phyloP scores from a whole-genome alignment of 1,140 invertebrate genomes.

The Protaetia brevitarsis region DNA sequence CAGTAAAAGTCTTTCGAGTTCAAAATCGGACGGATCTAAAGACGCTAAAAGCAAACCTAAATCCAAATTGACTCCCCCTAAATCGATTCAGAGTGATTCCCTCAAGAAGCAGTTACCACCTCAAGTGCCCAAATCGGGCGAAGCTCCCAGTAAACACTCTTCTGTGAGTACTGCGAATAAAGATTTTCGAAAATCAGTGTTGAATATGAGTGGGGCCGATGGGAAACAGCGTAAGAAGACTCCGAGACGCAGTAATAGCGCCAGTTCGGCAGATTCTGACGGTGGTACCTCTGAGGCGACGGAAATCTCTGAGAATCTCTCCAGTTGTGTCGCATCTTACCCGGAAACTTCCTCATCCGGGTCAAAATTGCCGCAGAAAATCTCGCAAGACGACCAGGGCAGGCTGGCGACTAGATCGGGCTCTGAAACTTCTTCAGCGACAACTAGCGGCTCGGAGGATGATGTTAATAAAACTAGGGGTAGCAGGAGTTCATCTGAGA shows the following conservation, averaged over 20 bases:
- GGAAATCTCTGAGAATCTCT: conserved; percentile 43
- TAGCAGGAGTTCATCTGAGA: conserved; percentile 39
- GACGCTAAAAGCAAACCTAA: conserved; percentile 29
- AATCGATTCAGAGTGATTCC: conserved; percentile 30
- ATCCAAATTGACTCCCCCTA: conserved; percentile 39
- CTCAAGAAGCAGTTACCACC: conserved; percentile 55
- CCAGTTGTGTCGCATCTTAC: conserved; percentile 38
- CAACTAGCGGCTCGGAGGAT: conserved; percentile 55
- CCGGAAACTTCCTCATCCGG: conserved; percentile 35
- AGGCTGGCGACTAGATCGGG: conserved; percentile 43
- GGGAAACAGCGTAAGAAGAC: conserved; percentile 45
- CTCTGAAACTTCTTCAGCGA: conserved; percentile 49
- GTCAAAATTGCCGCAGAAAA: conserved; percentile 39
- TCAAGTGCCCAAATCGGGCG: conserved; percentile 56
- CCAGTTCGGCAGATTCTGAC: conserved; percentile 56
- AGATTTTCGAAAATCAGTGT: conserved; percentile 71
- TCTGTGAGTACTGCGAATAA: conserved; percentile 60
- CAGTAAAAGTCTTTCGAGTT: conserved; percentile 39
- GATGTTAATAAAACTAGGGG: conserved; percentile 42
- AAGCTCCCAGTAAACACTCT: conserved; percentile 46
- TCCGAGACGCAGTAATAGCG: conserved; percentile 51
- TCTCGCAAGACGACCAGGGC: conserved; percentile 47
- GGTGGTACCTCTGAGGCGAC: conserved; percentile 41
- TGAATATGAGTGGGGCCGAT: conserved; percentile 66
- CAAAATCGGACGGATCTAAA: conserved; percentile 36